phyloP scores from a whole-genome alignment of 2,888 invertebrate genomes.

The Chironomus riparius region DNA sequence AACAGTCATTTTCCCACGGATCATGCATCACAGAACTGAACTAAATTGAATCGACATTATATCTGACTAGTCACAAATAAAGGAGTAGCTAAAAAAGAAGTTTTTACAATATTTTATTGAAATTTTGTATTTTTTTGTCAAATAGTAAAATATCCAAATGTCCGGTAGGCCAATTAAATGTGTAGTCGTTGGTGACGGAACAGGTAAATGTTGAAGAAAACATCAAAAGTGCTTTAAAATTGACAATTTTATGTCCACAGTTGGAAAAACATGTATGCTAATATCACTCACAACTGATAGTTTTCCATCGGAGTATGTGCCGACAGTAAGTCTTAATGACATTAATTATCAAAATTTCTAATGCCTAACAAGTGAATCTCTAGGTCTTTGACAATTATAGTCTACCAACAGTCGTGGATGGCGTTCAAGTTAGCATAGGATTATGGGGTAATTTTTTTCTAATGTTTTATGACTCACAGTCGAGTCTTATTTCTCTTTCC shows the following conservation, averaged over 20 bases:
- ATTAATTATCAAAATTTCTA: neutral
- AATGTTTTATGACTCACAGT: neutral
- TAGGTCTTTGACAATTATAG: conserved; percentile 89
- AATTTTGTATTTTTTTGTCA: conserved; percentile 11
- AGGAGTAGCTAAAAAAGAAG: conserved; percentile 11
- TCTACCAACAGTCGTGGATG: conserved; percentile 97
- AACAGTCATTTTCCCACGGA: neutral
- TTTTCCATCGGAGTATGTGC: conserved; percentile 91
- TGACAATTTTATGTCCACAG: conserved; percentile 36
- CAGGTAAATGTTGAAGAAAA: conserved; percentile 35
- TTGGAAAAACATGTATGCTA: conserved; percentile 89
- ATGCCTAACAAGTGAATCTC: neutral
- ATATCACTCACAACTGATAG: conserved; percentile 88
- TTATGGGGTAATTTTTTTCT: conserved; percentile 64
- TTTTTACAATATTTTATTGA: conserved; percentile 22
- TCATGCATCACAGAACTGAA: neutral
- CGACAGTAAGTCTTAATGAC: conserved; percentile 73
- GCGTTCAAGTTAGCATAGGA: conserved; percentile 91
- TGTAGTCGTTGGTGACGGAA: conserved; percentile 87
- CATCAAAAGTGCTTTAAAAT: neutral
- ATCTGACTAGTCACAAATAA: conserved; percentile 23
- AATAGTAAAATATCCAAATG: conserved; percentile 45
- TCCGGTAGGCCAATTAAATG: conserved; percentile 90
- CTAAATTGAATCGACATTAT: neutral
- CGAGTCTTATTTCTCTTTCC: no score